Evolutionary conservation across 2,797 vertebrate species (phyloP), one percentile per base, ranked within the genome.

Genomic region (Hapalemur alaotrensis): DNA sequence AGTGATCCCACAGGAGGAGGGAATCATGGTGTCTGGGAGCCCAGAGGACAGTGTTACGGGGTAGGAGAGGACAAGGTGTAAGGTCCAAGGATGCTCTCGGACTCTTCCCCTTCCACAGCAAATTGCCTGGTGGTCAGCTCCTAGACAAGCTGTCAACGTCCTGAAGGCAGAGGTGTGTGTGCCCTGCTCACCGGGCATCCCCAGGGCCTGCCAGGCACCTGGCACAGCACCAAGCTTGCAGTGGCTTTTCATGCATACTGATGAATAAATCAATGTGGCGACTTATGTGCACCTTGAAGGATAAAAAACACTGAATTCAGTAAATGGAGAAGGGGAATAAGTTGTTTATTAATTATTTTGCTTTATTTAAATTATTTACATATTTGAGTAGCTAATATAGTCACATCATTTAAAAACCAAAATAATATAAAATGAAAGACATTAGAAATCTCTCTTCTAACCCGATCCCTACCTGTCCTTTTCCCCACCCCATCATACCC

Each of bases 341-440:
- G 14, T 38, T 75, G n/a, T 48, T 69, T 70, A 72, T 70, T 59
- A 57, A 50, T 59, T 70, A 46, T 63, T 89, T 91, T 65, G 35
- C 11, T 67, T 94, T 69, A 72, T 38, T 94, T 50, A 57, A 46
- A 84, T 83, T 57, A 81, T 80, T 84, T 67, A 48, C 46, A 4
- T 87, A 48, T 96, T 75, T 75, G 78, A 95, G 67, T 82, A 69
- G 32, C 32, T 69, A 67, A 52, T 86, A 35, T 48, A 94, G 25
- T 85, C 9, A 94, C 10, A 32, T n/a, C 63, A 23, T 63, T 87
- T 28, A 91, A 88, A 91, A 92, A 41, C 75, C 84, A 78, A 82
- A 79, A 81, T n/a, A 46, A 17, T 15, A 12, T 81, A 81, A 86
- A 23, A 67, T 43, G n/a, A 83, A 48, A 72, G 12, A 82, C 15